Evolutionary conservation across 2,113 vertebrate species (phyloP), one percentile per base, ranked within the genome.

Genomic region (Mus pahari): DNA sequence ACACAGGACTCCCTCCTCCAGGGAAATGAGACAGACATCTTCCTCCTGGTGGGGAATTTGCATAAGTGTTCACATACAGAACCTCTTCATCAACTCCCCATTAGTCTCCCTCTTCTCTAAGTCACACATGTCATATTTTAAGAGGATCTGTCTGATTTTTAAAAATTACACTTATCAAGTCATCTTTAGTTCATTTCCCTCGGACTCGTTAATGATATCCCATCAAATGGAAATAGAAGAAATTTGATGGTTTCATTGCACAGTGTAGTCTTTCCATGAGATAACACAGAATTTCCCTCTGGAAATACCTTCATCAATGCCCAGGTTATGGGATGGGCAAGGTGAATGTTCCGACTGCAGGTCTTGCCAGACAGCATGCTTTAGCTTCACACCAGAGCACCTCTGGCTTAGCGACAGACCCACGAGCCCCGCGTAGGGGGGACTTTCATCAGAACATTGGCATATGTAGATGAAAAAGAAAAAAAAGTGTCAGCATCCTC

Each of bases 71-170:
- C 78, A 48, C 62, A 60, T 0, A 9, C 9, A 78, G 70, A 78
- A 62, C 31, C 36, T 88, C 42, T 87, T 71, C 33, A 75, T 28
- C 42, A 74, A 90, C 36, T 86, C 74, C 28, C n/a, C 91, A 36
- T 70, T 26, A 39, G 71, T 77, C n/a, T 91, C 36, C n/a, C 33
- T 89, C 89, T 89, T 89, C 84, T 53, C 48, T 58, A 95, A 95
- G 92, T 94, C 90, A 90, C 4, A 60, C 7, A 26, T 58, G 82
- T 53, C 58, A 45, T 91, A 60, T 89, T 91, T 84, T 90, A 95
- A 97, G 90, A 92, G 60, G 48, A 10, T 94, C 68, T 79, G 73
- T 79, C 83, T 92, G 53, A 89, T 74, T 70, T 91, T 48, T 5
- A 36, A 73, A 91, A 94, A 62, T 39, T 64, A 17, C 42, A 82